Evolutionary conservation across 2,113 vertebrate species (phyloP).

Genomic region (Platycercus adscitus): DNA sequence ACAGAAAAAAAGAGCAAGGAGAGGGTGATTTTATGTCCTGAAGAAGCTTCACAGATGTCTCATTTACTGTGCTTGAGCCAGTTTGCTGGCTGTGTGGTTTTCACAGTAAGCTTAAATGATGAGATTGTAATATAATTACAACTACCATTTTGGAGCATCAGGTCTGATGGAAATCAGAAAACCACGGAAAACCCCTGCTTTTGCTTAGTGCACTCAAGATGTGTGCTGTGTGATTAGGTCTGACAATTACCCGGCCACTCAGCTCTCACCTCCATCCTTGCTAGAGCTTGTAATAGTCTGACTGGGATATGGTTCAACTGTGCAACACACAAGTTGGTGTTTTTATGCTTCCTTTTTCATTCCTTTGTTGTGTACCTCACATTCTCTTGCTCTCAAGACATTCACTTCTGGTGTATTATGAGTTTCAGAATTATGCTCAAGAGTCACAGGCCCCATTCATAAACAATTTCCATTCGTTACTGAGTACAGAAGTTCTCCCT

Average conservation of each 20-base stretch:
- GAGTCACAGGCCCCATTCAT: not conserved
- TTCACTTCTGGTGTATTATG: not conserved
- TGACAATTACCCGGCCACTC: not conserved
- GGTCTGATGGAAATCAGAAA: not conserved
- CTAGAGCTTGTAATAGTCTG: not conserved
- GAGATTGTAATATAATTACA: not conserved
- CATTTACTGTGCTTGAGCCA: not conserved
- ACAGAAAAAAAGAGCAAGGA: not conserved
- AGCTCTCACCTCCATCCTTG: not conserved
- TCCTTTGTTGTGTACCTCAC: not conserved
- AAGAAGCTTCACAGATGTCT: not conserved
- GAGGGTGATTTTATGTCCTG: not conserved
- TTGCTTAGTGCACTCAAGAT: not conserved
- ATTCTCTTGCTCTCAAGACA: not conserved
- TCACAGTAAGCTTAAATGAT: not conserved
- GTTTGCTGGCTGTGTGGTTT: not conserved
- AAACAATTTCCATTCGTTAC: not conserved
- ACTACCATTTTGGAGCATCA: not conserved
- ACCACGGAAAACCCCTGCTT: not conserved
- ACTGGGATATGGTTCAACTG: not conserved
- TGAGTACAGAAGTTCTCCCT: not conserved
- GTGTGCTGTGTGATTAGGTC: not conserved
- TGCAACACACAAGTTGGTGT: fast-evolving
- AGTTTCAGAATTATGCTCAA: not conserved
- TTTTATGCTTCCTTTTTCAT: not conserved